phyloP scores from a whole-genome alignment of 2,113 vertebrate genomes.

The Passer domesticus region DNA sequence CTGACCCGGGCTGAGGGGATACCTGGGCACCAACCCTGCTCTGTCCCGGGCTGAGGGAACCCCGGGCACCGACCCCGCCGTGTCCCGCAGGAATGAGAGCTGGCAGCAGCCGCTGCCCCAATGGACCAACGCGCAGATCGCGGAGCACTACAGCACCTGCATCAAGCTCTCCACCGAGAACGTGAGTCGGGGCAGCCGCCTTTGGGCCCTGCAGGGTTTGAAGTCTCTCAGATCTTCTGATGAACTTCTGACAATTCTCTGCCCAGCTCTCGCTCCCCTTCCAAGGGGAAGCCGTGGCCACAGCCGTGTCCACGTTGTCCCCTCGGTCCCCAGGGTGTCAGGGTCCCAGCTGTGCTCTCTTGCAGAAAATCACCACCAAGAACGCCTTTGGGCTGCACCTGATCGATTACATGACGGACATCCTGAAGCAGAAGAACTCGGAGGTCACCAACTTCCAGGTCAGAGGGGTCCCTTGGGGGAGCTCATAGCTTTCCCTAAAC shows the following conservation, averaged over 20 bases:
- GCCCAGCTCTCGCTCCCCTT: background rate
- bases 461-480: background rate
- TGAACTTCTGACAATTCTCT: background rate
- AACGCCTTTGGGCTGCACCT: conserved; percentile 94
- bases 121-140: conserved; percentile 87
- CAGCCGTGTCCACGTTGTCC: fast-evolving
- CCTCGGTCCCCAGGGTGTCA: background rate
- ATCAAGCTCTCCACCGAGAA: conserved; percentile 95
- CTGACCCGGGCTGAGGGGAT: too few relatives aligned
- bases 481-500: too few relatives aligned
- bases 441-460: conserved; percentile 94
- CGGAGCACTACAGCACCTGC: conserved; percentile 94
- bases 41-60: too few relatives aligned
- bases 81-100: conserved; percentile 44
- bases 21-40: too few relatives aligned
- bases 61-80: background rate
- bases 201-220: too few relatives aligned
- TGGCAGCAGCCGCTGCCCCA: conserved; percentile 66
- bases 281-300: background rate
- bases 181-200: conserved; percentile 71
- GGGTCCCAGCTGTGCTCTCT: background rate
- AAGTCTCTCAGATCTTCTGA: too few relatives aligned
- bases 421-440: conserved; percentile 88
- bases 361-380: conserved; percentile 96
- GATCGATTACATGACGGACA: conserved; percentile 94